Base-by-base conservation (phyloP, 2,888 invertebrate genomes). In the Minunthozetes semirufus region DNA sequence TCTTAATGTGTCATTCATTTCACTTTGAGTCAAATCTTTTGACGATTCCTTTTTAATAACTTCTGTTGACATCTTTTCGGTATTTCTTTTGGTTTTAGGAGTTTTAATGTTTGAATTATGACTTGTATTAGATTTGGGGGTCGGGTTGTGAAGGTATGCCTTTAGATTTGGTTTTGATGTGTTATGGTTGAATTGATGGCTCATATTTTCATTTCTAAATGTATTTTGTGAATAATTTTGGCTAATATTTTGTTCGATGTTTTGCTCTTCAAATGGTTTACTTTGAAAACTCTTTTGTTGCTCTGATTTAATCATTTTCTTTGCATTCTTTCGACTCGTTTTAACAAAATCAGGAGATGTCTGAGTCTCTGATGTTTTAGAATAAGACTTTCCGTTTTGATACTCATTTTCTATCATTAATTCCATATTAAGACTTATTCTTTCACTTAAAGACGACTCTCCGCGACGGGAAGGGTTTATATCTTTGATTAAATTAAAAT, bases 391-490 rank as follows among this genome's bases (percentile, higher is more conserved):
- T 5, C 6, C 59, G 11, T 63, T 63, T 17, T 5, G 29, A 63
- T 29, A 25, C 27, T 29, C 22, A 17, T 17, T 63, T 25, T 29
- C 61, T 25, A 13, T 29, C 61, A 63, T 27, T 29, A 25, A 29
- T 29, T 63, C 61, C 27, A 63, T 63, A 33, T 29, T 27, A 63
- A 33, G 61, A 63, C 61, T 63, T 22, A 59, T 13, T 22, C 61
- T 25, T 63, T 63, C 61, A 29, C 61, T 63, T 17, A 63, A 17
- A 29, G 61, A 63, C 6, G 61, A 63, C n/a, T 63, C 61, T 63
- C 29, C 61, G 9, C 61, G 27, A 63, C 61, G 61, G 25, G 25
- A 25, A 6, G 61, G 61, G n/a, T 63, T 63, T 63, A 63, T 63
- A 25, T 63, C 61, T 63, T 29, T 6, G 29, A 29, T 22, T 2